phyloP scores from a whole-genome alignment of 2,113 vertebrate genomes.

The Austrofundulus limnaeus region DNA sequence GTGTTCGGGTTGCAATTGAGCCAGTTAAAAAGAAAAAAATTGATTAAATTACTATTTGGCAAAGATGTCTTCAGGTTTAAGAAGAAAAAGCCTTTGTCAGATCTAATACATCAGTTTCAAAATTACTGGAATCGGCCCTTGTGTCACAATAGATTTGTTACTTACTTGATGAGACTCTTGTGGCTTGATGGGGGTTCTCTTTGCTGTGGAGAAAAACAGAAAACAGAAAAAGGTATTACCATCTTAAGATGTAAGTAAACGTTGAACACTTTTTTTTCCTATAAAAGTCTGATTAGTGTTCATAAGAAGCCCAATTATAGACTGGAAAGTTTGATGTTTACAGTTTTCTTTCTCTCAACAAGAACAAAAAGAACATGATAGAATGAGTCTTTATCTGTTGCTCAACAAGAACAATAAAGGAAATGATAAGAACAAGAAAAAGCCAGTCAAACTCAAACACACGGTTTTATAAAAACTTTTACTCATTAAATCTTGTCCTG shows the following conservation, averaged over 20 bases:
- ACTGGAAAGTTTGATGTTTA: too few species aligned
- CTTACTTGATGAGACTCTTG: slow-evolving; percentile 80
- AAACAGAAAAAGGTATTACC: slow-evolving; percentile 19
- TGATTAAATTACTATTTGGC: slow-evolving; percentile 18
- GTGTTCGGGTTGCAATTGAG: slow-evolving; percentile 8
- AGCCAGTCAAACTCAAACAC: too few species aligned
- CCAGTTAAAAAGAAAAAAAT: slow-evolving; percentile 4
- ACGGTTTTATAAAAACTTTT: too few species aligned
- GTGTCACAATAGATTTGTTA: slow-evolving; percentile 56
- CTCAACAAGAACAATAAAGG: too few species aligned
- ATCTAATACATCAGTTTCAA: slow-evolving; percentile 42
- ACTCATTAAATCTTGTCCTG: too few species aligned
- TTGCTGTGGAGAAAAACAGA: slow-evolving; percentile 70
- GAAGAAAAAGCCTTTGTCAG: slow-evolving; percentile 40
- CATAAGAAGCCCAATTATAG: too few species aligned
- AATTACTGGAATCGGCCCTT: slow-evolving; percentile 56
- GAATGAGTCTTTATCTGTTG: too few species aligned
- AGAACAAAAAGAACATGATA: too few species aligned
- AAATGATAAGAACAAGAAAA: too few species aligned
- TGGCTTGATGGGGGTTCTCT: slow-evolving; percentile 74
- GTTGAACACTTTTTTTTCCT: background rate
- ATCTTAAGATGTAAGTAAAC: background rate
- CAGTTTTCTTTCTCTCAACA: too few species aligned
- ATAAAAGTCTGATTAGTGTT: background rate
- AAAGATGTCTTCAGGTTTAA: slow-evolving; percentile 26